phyloP scores from a whole-genome alignment of 2,888 invertebrate genomes.

The Drosophila quinaria region DNA sequence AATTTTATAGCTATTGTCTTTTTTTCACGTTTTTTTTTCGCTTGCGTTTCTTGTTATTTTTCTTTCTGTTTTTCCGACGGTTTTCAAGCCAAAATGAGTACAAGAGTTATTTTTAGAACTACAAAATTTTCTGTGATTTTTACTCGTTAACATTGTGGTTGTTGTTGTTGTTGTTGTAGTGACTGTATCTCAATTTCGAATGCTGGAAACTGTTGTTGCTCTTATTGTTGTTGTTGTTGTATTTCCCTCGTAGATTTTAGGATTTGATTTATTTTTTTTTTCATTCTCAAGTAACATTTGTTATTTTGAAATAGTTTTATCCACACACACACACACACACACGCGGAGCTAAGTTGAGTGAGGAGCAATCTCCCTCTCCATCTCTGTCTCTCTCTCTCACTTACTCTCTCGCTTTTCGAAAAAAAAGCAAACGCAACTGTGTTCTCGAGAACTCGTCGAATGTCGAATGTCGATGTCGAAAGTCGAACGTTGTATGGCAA shows the following conservation, averaged over 20 bases:
- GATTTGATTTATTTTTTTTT: constrained; percentile 42
- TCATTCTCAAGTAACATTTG: constrained; percentile 72
- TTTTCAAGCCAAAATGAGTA: constrained; percentile 73
- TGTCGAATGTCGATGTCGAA: constrained; percentile 23
- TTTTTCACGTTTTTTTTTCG: constrained; percentile 41
- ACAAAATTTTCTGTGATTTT: constrained; percentile 67
- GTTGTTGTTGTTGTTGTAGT: constrained; percentile 36
- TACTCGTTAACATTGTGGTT: constrained; percentile 76
- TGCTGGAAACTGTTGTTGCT: constrained; percentile 11
- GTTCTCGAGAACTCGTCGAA: constrained; percentile 14
- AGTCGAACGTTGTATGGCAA: constrained; percentile 46
- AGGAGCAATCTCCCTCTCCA: constrained; percentile 29
- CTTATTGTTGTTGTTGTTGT: constrained; percentile 13
- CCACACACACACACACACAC: constrained; percentile 24
- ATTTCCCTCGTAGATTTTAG: constrained; percentile 50
- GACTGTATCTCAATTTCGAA: constrained; percentile 48
- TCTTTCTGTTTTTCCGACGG: constrained; percentile 41
- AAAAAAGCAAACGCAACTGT: not conserved
- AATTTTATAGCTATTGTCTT: constrained; percentile 76
- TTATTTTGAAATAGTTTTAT: constrained; percentile 53
- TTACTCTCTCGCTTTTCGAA: not conserved
- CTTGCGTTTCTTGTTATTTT: constrained; percentile 50
- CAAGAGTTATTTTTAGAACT: constrained; percentile 81
- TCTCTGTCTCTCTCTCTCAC: not conserved
- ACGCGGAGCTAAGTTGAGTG: constrained; percentile 48